These are phyloP conservation scores for Esperia sulphurella DNA, from an alignment of 2,888 invertebrate genomes.

Conservation along the genomic window DNA sequence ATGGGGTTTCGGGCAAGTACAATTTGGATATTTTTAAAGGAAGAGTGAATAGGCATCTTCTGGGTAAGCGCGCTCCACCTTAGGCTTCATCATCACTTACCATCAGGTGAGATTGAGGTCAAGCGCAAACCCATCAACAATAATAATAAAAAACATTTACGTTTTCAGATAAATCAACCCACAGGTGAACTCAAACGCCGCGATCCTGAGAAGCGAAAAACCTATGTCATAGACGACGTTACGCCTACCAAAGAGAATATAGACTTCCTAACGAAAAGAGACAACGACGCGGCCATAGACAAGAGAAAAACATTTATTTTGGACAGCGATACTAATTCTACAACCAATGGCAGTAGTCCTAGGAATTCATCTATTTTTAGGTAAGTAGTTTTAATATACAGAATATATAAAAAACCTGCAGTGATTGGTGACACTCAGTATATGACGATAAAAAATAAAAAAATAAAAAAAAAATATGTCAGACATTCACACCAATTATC, in stretches of 20 bases:
- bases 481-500: no score
- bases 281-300: conserved; percentile 45
- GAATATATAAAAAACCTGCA: no score
- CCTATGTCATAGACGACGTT: conserved; percentile 60
- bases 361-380: conserved; percentile 65
- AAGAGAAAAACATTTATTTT: conserved; percentile 69
- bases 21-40: no score
- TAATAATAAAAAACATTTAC: neutral
- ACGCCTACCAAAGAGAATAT: conserved; percentile 64
- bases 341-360: conserved; percentile 71
- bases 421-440: no score
- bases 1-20: no score
- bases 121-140: no score
- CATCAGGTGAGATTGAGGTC: no score
- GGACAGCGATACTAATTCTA: conserved; percentile 70
- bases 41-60: no score
- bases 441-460: no score
- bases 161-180: conserved; percentile 52
- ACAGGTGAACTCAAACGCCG: conserved; percentile 50
- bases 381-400: conserved; percentile 1
- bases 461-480: no score
- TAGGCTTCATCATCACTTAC: no score
- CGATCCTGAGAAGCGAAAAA: conserved; percentile 57
- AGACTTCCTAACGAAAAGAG: conserved; percentile 46
- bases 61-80: no score